Conservation (phyloP, 1,140 invertebrate genomes). For the Andrena cerasifolii region DNA sequence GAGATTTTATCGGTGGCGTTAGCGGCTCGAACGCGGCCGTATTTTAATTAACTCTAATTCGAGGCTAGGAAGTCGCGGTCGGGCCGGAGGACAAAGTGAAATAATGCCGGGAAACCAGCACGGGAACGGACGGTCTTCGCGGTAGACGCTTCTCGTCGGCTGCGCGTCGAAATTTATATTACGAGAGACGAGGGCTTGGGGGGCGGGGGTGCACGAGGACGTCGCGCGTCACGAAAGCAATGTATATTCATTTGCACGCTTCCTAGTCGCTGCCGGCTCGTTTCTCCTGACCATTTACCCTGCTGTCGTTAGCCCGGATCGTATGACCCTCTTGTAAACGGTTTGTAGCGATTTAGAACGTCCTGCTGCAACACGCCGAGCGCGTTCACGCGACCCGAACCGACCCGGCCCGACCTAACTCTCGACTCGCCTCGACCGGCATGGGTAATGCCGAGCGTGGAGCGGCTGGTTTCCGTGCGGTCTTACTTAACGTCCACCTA, state of each 20-base stretch:
- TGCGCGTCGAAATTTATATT: slow-evolving; percentile 64
- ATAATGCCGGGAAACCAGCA: slow-evolving; percentile 46
- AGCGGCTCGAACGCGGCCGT: slow-evolving; percentile 55
- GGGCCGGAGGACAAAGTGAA: slow-evolving; percentile 58
- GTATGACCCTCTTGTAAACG: slow-evolving; percentile 55
- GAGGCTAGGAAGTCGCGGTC: slow-evolving; percentile 54
- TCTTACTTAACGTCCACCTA: neutral
- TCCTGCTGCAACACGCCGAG: neutral
- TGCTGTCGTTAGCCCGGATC: slow-evolving; percentile 36
- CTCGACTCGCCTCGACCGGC: neutral
- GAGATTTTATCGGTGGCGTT: slow-evolving; percentile 63
- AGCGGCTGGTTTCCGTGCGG: neutral
- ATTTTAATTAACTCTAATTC: slow-evolving; percentile 70
- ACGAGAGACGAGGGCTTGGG: too few species aligned
- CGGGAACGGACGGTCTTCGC: neutral
- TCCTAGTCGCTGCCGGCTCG: slow-evolving; percentile 42
- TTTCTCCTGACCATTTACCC: slow-evolving; percentile 42
- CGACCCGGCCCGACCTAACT: too few species aligned
- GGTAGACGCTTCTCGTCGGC: slow-evolving; percentile 23
- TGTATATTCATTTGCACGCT: slow-evolving; percentile 67
- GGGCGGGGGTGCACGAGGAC: slow-evolving; percentile 39
- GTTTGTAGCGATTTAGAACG: slow-evolving; percentile 62
- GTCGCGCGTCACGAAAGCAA: slow-evolving; percentile 60
- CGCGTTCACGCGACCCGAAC: slow-evolving; percentile 5
- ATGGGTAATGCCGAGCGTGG: slow-evolving; percentile 6